Base-by-base conservation (phyloP, 2,113 vertebrate genomes). In the Cyprinodon brontotheroides region DNA sequence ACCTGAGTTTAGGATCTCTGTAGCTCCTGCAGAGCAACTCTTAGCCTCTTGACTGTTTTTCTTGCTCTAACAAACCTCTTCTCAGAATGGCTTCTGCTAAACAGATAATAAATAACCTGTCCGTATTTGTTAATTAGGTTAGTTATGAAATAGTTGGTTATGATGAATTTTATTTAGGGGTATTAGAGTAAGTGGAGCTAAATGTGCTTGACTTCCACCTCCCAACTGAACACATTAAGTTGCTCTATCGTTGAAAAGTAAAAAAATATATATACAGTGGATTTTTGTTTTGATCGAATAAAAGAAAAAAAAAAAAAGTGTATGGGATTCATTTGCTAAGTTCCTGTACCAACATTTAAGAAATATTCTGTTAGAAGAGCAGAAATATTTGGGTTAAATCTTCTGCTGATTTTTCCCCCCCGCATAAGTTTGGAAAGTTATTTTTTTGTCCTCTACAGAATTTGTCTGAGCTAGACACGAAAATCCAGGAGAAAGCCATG, bases 401-500 rank as follows among this genome's bases (percentile, higher is more conserved):
- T 57, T 8, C 50, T 20, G 50, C 50, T 57, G 17, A n/a, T 8
- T 57, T 57, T 57, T 47, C 13, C 4, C 3, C 7, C 13, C 4
- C 7, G 6, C 15, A n/a, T 57, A 20, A 61, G 14, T 61, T 14
- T 37, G 29, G 29, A 61, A 61, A 10, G 12, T 7, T 17, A n/a
- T 59, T 0, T 20, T 70, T 77, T 39, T 4, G 4, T 37, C 13
- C 14, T 71, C 36, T 67, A 76, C 84, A 99, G 98, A 97, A 99
- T 86, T 88, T 98, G 87, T 95, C 96, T 0, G 98, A 99, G 39
- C 88, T 99, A 90, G 97, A 99, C 93, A 97, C 95, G 61, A 99
- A 98, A 93, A 99, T 99, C 89, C 98, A 99, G 91, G 98, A 99
- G 89, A 99, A 99, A 81, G 98, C 98, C 86, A 99, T 98, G 97